These are phyloP conservation scores for Paramuricea clavata DNA, from an alignment of 92 coral and sea anemone species.

Conservation along the genomic window DNA sequence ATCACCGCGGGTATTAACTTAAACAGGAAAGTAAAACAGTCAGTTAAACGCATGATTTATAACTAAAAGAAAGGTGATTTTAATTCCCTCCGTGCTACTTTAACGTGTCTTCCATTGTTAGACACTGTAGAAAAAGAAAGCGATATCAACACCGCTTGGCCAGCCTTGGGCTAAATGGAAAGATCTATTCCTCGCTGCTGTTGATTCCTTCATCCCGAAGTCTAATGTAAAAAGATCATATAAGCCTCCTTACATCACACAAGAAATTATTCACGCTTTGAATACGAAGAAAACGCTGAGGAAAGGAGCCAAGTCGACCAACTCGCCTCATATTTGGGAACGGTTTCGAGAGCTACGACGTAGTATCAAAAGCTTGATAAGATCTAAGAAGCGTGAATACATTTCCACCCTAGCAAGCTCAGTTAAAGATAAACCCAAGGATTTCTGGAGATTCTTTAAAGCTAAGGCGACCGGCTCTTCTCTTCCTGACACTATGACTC, in stretches of 20 bases:
- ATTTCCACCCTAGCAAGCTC: slow-evolving; percentile 7
- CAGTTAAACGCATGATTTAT: slow-evolving; percentile 4
- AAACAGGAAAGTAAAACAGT: neutral
- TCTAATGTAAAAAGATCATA: neutral
- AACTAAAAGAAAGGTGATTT: slow-evolving; percentile 23
- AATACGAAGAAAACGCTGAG: slow-evolving; percentile 37
- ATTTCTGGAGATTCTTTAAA: slow-evolving; percentile 44
- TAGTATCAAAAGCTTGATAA: slow-evolving; percentile 22
- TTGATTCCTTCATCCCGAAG: slow-evolving; percentile 17
- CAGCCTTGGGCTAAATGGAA: slow-evolving; percentile 38
- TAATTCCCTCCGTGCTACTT: slow-evolving; percentile 17
- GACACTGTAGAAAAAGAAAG: neutral
- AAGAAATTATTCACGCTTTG: slow-evolving; percentile 35
- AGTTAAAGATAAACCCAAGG: neutral
- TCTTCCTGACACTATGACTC: slow-evolving; percentile 18
- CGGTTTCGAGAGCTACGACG: slow-evolving; percentile 26
- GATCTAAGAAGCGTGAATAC: slow-evolving; percentile 3
- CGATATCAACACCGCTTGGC: slow-evolving; percentile 34
- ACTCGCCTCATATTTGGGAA: slow-evolving; percentile 5
- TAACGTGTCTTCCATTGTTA: neutral
- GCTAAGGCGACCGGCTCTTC: slow-evolving; percentile 16
- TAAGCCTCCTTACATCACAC: slow-evolving; percentile 34
- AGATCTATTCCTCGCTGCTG: slow-evolving; percentile 26
- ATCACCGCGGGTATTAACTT: neutral
- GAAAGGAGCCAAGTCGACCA: slow-evolving; percentile 12